Evolutionary conservation across 37 sponge, comb jelly and placozoan genomes (phyloP).

Genomic region (Geodia barretti): DNA sequence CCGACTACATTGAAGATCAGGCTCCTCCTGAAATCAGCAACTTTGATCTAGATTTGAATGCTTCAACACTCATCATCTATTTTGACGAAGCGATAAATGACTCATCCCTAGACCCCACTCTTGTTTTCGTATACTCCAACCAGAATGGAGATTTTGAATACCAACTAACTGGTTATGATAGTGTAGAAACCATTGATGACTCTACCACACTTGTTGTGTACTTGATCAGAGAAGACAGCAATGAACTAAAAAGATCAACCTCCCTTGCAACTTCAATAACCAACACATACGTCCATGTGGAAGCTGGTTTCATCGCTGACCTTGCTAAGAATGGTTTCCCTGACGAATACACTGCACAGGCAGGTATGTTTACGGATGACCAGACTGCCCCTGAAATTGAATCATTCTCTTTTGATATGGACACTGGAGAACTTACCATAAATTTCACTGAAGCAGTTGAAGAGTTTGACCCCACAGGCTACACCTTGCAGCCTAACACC

Average conservation of each 20-base stretch:
- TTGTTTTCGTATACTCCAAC: constrained; percentile 33
- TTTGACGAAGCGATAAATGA: constrained; percentile 84
- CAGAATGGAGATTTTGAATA: background rate
- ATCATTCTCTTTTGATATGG: constrained; percentile 56
- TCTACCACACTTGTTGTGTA: constrained; percentile 55
- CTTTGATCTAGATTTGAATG: constrained; percentile 62
- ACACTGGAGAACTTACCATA: constrained; percentile 30
- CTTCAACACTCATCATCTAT: constrained; percentile 41
- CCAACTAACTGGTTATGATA: constrained; percentile 25
- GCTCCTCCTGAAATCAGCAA: constrained; percentile 52
- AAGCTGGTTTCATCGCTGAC: constrained; percentile 61
- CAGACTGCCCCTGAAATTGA: constrained; percentile 46
- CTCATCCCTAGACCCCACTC: constrained; percentile 27
- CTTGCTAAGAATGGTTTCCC: constrained; percentile 51
- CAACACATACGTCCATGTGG: constrained; percentile 59
- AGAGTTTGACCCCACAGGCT: constrained; percentile 30
- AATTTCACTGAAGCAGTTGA: constrained; percentile 72
- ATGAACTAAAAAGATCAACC: constrained; percentile 51
- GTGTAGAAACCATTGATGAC: constrained; percentile 45
- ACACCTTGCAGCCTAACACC: constrained; percentile 69
- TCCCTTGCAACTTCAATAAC: constrained; percentile 42
- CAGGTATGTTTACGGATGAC: constrained; percentile 45
- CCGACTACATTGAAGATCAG: constrained; percentile 62
- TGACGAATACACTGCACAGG: background rate
- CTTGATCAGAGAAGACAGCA: constrained; percentile 48